Percentiles rank a stretch among this genome's conserved stretches.
Conservation (phyloP, 2,888 invertebrate species). For the Ormyrus labotus region DNA sequence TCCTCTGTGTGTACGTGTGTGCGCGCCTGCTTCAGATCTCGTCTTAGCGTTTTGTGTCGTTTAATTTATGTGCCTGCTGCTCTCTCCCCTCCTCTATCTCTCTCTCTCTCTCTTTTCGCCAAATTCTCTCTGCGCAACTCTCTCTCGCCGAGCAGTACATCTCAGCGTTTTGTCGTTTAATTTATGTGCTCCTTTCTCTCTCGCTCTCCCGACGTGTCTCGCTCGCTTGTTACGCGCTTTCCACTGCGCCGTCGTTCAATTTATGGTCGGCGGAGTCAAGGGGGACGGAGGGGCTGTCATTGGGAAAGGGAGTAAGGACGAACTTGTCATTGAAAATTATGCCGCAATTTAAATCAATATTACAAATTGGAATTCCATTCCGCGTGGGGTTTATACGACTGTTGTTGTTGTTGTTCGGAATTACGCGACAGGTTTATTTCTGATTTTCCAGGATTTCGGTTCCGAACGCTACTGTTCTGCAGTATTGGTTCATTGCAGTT, state of each 20-base stretch:
- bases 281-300: conserved; percentile 9
- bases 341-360: conserved; percentile 37
- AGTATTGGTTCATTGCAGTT: too few relatives aligned
- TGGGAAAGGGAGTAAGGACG: not conserved
- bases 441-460: too few relatives aligned
- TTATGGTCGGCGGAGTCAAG: conserved; percentile 15
- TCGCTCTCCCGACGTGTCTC: conserved; percentile 10
- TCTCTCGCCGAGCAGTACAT: conserved; percentile 25
- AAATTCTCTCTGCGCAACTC: conserved; percentile 12
- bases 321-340: conserved; percentile 40
- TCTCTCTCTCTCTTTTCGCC: not conserved
- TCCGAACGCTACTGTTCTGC: too few relatives aligned
- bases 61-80: conserved; percentile 51
- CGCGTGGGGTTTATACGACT: not conserved
- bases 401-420: too few relatives aligned
- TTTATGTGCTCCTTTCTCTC: conserved; percentile 40
- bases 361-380: conserved; percentile 30
- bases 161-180: conserved; percentile 53
- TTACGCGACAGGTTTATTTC: too few relatives aligned
- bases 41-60: conserved; percentile 40
- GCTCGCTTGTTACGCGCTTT: conserved; percentile 30
- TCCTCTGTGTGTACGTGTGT: not conserved
- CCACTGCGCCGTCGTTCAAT: conserved; percentile 34
- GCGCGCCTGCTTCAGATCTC: not conserved
- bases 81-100: conserved; percentile 2